Percentiles rank a stretch among this genome's conserved stretches.
These are phyloP conservation scores for Chiloscyllium plagiosum DNA, from an alignment of 2,113 vertebrate genomes.

Conservation along the genomic window DNA sequence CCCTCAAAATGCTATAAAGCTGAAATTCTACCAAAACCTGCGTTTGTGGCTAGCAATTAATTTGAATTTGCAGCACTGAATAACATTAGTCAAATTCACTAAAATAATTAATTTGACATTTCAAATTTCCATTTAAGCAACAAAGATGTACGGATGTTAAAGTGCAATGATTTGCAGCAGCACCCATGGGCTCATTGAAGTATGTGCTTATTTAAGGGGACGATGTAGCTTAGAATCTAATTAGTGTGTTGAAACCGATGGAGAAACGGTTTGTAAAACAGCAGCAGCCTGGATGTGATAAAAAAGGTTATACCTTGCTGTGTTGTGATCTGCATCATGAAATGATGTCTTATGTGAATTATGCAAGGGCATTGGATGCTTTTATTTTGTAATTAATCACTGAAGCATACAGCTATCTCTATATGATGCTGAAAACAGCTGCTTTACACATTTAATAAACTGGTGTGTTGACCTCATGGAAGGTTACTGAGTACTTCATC, in stretches of 20 bases:
- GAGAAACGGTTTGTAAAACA: neutral
- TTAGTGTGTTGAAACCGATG: neutral
- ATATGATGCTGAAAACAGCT: neutral
- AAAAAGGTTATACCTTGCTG: neutral
- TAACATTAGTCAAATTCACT: neutral
- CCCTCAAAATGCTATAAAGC: neutral
- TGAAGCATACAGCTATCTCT: neutral
- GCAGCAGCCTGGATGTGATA: neutral
- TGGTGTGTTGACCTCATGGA: neutral
- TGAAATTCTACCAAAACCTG: neutral
- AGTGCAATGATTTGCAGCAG: neutral
- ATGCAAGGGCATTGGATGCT: neutral
- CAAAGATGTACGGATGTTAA: no score
- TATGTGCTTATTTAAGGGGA: neutral
- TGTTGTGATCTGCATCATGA: neutral
- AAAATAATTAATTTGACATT: neutral
- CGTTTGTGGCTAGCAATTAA: neutral
- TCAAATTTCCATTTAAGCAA: neutral
- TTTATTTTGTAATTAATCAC: neutral
- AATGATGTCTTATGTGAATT: neutral
- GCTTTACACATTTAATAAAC: neutral
- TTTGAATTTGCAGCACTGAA: neutral
- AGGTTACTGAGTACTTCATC: neutral
- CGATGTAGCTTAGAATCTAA: neutral
- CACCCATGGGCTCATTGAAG: neutral